Conservation (phyloP, 2,113 vertebrate genomes). For the Chaetodon auriga region DNA sequence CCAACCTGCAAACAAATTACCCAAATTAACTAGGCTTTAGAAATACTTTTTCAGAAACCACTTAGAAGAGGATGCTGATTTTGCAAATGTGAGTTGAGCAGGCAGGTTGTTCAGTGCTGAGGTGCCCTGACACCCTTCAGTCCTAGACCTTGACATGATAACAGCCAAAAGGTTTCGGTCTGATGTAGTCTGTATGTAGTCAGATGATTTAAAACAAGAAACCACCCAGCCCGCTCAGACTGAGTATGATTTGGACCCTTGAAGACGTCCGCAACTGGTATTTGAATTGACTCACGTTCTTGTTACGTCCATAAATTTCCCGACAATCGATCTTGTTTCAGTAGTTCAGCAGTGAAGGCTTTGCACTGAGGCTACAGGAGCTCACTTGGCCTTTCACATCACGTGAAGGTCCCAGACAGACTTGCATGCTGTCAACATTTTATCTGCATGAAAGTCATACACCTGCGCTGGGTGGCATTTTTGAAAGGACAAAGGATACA, state of each 20-base stretch:
- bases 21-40: too few relatives aligned
- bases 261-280: neutral
- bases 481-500: conserved; percentile 47
- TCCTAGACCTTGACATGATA: neutral
- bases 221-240: neutral
- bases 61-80: too few relatives aligned
- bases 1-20: neutral
- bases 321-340: conserved; percentile 25
- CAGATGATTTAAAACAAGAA: too few relatives aligned
- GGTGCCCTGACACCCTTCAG: neutral
- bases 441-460: conserved; percentile 38
- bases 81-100: neutral
- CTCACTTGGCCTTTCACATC: conserved; percentile 20
- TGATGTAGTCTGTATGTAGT: too few relatives aligned
- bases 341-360: conserved; percentile 10
- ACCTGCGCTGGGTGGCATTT: conserved; percentile 26
- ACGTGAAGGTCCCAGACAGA: conserved; percentile 20
- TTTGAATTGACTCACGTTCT: neutral
- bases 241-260: neutral
- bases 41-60: neutral
- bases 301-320: conserved; percentile 6
- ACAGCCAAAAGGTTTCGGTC: conserved; percentile 2
- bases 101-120: neutral
- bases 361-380: conserved; percentile 7
- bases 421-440: conserved; percentile 46